phyloP scores from a whole-genome alignment of 2,888 invertebrate genomes.

The Leptinotarsa tumamoca region DNA sequence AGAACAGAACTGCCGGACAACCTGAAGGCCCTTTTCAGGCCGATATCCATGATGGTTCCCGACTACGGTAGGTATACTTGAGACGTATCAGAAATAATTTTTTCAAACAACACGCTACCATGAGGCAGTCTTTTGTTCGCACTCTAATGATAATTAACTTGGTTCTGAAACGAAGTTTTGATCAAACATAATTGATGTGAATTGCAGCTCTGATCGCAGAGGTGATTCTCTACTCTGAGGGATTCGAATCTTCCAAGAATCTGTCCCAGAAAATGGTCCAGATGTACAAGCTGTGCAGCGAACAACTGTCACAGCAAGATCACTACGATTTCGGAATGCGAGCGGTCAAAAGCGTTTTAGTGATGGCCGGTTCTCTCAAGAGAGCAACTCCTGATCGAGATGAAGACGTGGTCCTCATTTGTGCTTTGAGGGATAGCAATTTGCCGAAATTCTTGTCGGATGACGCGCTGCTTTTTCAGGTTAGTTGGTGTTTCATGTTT shows the following conservation, averaged over 20 bases:
- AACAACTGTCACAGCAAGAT: constrained; percentile 91
- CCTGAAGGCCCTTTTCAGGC: constrained; percentile 86
- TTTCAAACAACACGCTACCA: no score
- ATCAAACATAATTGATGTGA: constrained; percentile 1
- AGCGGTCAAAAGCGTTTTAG: constrained; percentile 92
- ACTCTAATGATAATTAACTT: not conserved
- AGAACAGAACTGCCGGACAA: constrained; percentile 91
- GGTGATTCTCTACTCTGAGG: constrained; percentile 93
- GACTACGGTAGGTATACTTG: constrained; percentile 77
- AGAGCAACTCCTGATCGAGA: constrained; percentile 85
- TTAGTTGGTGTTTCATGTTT: constrained; percentile 48
- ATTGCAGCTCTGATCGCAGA: constrained; percentile 84
- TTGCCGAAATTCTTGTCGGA: constrained; percentile 90
- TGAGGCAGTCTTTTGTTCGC: no score
- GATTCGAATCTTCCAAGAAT: constrained; percentile 88
- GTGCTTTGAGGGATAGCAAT: constrained; percentile 90
- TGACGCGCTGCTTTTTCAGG: constrained; percentile 84
- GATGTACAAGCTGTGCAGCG: constrained; percentile 92
- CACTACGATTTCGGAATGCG: constrained; percentile 96
- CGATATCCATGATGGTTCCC: constrained; percentile 93
- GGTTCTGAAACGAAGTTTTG: constrained; percentile 13
- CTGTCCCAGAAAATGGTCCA: constrained; percentile 93
- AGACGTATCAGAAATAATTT: not conserved
- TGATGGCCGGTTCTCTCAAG: constrained; percentile 92
- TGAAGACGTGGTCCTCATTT: constrained; percentile 86